A percentile compares a stretch with the other conserved stretches of the same genome.
These are phyloP conservation scores for Masticophis lateralis DNA, from an alignment of 2,797 vertebrate genomes.

Conservation along the genomic window DNA sequence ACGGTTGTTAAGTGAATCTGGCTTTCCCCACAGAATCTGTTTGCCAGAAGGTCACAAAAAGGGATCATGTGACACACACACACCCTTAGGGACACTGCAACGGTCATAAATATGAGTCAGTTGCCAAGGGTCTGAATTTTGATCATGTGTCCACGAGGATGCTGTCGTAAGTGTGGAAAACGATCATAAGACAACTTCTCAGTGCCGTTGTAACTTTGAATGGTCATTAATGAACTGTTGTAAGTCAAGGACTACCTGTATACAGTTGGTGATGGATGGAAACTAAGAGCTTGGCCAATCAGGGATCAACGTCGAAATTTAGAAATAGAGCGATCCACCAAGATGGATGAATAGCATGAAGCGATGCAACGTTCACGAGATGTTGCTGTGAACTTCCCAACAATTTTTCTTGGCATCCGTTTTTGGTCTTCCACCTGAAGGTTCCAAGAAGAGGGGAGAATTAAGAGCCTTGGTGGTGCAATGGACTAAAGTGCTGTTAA, in stretches of 20 bases:
- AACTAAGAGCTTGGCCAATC: neutral
- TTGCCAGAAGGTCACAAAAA: too few species aligned
- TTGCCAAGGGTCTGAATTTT: too few species aligned
- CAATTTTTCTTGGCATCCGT: constrained; percentile 20
- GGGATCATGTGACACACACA: too few species aligned
- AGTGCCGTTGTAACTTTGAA: neutral
- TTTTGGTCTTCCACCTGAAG: too few species aligned
- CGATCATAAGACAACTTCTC: neutral
- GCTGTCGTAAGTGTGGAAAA: neutral
- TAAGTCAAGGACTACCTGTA: neutral
- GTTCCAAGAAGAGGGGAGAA: too few species aligned
- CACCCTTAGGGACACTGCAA: neutral
- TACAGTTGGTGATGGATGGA: neutral
- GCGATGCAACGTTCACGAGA: neutral
- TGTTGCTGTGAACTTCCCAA: neutral
- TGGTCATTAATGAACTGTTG: neutral
- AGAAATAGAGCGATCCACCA: neutral
- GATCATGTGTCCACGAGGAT: too few species aligned
- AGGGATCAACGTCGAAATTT: neutral
- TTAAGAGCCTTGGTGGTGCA: too few species aligned
- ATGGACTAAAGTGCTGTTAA: too few species aligned
- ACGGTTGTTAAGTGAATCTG: too few species aligned
- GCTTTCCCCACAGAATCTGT: too few species aligned
- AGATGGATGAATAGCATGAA: neutral
- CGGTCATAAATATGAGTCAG: neutral